A percentile compares a stretch with the other conserved stretches of the same genome.
Evolutionary conservation across 2,888 invertebrate genomes (phyloP).

Genomic region (Protonemura montana): DNA sequence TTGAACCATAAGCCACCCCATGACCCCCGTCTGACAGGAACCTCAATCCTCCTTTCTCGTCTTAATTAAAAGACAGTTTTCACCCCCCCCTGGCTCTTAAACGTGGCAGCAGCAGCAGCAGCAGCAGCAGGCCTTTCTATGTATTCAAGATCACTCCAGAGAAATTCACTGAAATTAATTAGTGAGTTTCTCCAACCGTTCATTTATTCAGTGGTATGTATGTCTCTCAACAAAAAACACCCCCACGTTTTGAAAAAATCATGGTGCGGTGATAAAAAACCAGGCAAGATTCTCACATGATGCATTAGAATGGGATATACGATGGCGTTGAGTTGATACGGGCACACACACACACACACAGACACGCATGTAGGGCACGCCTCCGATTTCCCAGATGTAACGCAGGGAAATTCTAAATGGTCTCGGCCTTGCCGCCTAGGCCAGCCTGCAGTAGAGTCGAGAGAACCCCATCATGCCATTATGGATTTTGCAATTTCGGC

Average conservation of each 20-base stretch:
- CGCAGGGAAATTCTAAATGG: not conserved
- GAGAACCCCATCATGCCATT: not conserved
- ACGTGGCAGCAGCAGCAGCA: not conserved
- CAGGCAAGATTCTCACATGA: too few relatives aligned
- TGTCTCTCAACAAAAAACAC: not conserved
- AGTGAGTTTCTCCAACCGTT: slow-evolving; percentile 43
- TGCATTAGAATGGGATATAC: too few relatives aligned
- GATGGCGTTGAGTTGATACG: too few relatives aligned
- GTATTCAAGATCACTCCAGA: slow-evolving; percentile 43
- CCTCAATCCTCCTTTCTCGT: slow-evolving; percentile 43
- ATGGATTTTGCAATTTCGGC: slow-evolving; percentile 32
- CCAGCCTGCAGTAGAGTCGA: not conserved
- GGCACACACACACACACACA: not conserved
- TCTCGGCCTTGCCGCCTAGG: not conserved
- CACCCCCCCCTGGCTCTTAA: slow-evolving; percentile 38
- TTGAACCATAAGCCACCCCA: not conserved
- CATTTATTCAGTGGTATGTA: slow-evolving; percentile 39
- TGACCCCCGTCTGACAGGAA: not conserved
- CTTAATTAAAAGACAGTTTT: slow-evolving; percentile 50
- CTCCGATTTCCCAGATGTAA: not conserved
- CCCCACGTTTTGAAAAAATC: not conserved
- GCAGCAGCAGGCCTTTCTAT: slow-evolving; percentile 34
- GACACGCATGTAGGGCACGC: not conserved
- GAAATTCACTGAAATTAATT: slow-evolving; percentile 45
- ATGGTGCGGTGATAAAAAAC: not conserved